Base-by-base conservation (phyloP, 2,888 invertebrate genomes). In the Xestia sexstrigata region DNA sequence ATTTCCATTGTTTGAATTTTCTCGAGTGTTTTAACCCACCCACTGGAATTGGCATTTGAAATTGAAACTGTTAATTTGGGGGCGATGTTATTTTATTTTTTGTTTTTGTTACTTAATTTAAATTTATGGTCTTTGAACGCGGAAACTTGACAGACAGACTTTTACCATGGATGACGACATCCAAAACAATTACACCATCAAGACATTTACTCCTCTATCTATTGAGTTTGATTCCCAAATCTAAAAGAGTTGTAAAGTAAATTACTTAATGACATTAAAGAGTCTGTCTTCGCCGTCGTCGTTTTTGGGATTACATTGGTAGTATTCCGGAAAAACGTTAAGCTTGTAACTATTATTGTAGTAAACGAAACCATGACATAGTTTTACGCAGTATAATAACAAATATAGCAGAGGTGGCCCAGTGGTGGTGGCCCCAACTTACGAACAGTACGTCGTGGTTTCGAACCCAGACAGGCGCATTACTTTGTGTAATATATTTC, bases 1-100 rank as follows among this genome's bases (percentile, higher is more conserved):
- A 94, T 93, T 95, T 94, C 86, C 92, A 94, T 94, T 95, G 93
- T 95, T 93, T 88, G 91, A 92, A 92, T 93, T 92, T 90, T 90
- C 91, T 90, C 87, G 88, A 89, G 89, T 91, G 92, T 93, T 95
- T 93, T 92, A 93, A 94, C 93, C 92, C 90, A 87, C 89, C 88
- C 87, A 89, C 89, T 90, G 84, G 84, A 87, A 86, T 88, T 87
- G 85, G 88, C 89, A 88, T 92, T 93, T 90, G 92, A 91, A 91
- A 91, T 90, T 89, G 89, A 87, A 89, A 89, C 90, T 87, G 89
- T 89, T 92, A 90, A 92, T 88, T 87, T 87, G 83, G 87, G 86
- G 79, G 81, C 78, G 85, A 80, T 86, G 85, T 86, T 87, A 79
- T 88, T 81, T 79, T 76, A 87, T 86, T 88, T 88, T 88, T 87